These are phyloP conservation scores for Podarcis siculus DNA, from an alignment of 2,797 vertebrate genomes.

Conservation along the genomic window DNA sequence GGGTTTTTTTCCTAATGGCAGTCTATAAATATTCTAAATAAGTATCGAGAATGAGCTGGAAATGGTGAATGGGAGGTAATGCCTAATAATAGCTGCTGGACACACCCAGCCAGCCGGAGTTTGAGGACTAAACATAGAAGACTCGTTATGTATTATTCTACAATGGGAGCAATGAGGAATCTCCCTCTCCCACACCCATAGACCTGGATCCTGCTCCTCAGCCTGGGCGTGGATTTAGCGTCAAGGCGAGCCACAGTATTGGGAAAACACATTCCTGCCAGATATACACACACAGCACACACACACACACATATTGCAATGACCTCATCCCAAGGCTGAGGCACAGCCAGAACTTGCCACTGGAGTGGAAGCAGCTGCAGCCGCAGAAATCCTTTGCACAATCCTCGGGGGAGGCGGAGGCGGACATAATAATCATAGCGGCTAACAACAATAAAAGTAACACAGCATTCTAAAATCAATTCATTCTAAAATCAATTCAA, in stretches of 20 bases:
- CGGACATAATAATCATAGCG: no score
- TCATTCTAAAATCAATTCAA: no score
- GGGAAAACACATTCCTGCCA: slow-evolving; percentile 18
- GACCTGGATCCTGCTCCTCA: background rate
- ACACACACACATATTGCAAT: slow-evolving; percentile 12
- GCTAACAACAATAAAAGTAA: no score
- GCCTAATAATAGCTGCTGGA: background rate
- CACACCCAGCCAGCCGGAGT: background rate
- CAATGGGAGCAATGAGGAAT: background rate
- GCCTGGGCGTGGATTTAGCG: background rate
- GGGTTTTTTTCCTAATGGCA: no score
- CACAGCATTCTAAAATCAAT: no score
- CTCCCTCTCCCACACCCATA: background rate
- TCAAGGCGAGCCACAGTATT: background rate
- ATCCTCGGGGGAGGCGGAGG: background rate
- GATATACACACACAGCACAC: background rate
- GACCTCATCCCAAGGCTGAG: slow-evolving; percentile 9
- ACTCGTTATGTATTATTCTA: background rate
- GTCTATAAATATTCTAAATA: no score
- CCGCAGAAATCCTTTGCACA: background rate
- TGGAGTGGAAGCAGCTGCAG: slow-evolving; percentile 14
- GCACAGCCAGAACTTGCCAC: background rate
- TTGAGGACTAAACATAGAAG: background rate
- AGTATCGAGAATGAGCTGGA: background rate
- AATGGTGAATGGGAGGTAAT: background rate